phyloP scores from a whole-genome alignment of 2,888 invertebrate genomes.

The Platypus cylindrus region DNA sequence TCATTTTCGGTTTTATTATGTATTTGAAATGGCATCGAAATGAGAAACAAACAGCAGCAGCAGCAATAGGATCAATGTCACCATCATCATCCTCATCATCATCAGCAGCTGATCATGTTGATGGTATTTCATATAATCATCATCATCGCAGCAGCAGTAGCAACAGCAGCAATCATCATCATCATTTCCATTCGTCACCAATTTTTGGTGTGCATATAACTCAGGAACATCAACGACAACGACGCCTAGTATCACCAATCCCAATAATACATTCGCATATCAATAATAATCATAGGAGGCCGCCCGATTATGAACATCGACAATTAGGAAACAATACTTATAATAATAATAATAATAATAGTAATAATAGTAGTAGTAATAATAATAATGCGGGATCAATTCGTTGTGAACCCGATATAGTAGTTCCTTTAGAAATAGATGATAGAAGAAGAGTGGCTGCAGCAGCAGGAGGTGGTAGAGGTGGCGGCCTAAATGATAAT shows the following conservation, averaged over 20 bases:
- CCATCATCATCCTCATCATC: no score
- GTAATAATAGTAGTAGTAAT: constrained; percentile 6
- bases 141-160: no score
- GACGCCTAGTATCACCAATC: no score
- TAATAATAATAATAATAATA: background rate
- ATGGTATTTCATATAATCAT: constrained; percentile 17
- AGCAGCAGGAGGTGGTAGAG: background rate
- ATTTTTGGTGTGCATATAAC: constrained; percentile 20
- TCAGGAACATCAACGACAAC: constrained; percentile 9
- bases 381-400: no score
- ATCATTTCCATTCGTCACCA: constrained; percentile 17
- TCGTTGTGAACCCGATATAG: background rate
- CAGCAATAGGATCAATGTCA: no score
- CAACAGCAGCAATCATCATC: no score
- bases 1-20: constrained; percentile 53
- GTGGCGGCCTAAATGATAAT: background rate
- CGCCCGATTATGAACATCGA: background rate
- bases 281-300: background rate
- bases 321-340: no score
- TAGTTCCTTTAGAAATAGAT: constrained; percentile 2
- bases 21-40: constrained; percentile 53
- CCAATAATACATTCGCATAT: background rate
- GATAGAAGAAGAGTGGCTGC: constrained; percentile 1
- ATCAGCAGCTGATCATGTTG: constrained; percentile 30
- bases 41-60: constrained; percentile 31